phyloP scores from a whole-genome alignment of 2,113 vertebrate species.

The Hyla sarda region DNA sequence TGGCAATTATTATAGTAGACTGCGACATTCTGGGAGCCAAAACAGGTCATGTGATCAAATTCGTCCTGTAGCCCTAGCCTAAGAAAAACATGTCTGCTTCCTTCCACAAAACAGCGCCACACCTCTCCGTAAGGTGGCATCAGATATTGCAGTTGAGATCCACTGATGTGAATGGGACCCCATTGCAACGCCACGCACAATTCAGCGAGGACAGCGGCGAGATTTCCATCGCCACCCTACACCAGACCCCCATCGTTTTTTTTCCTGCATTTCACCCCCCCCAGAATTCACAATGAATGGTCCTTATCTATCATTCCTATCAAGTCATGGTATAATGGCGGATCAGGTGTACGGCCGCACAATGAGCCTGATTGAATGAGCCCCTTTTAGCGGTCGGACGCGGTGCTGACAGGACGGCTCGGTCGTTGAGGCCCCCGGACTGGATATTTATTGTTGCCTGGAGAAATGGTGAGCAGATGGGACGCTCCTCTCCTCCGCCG shows the following conservation, averaged over 20 bases:
- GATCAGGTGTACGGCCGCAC: slow-evolving; percentile 12
- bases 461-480: slow-evolving; percentile 7
- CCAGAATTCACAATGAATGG: not conserved
- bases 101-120: too few species aligned
- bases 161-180: too few species aligned
- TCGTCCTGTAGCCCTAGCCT: too few species aligned
- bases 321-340: not conserved
- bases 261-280: not conserved
- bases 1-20: too few species aligned
- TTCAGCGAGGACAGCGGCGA: not conserved
- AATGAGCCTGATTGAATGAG: slow-evolving; percentile 1
- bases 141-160: too few species aligned
- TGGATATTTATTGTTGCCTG: slow-evolving; percentile 4
- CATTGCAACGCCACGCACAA: too few species aligned
- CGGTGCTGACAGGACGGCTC: not conserved
- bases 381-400: not conserved
- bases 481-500: not conserved
- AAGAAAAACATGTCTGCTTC: too few species aligned
- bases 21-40: too few species aligned
- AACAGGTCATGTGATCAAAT: too few species aligned
- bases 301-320: slow-evolving; percentile 30
- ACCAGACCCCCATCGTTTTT: too few species aligned
- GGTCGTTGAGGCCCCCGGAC: not conserved
- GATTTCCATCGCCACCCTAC: not conserved
- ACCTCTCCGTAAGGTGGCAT: too few species aligned